Evolutionary conservation across 2,888 invertebrate genomes (phyloP).

Genomic region (Byasa hedistus): DNA sequence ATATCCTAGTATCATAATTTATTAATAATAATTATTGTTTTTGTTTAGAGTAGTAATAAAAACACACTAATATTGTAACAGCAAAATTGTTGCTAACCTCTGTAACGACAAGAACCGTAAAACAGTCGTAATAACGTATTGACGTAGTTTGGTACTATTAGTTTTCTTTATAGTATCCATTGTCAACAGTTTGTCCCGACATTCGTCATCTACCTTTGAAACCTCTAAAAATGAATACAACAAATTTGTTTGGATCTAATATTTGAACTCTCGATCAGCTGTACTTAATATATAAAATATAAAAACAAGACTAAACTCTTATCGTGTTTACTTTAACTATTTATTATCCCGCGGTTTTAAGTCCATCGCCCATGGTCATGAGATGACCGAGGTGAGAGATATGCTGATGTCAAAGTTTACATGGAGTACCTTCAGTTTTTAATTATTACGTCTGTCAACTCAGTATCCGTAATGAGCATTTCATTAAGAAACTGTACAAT

Average conservation of each 20-base stretch:
- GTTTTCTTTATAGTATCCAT: slow-evolving; percentile 70
- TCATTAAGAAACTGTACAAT: neutral
- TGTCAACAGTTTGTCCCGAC: slow-evolving; percentile 55
- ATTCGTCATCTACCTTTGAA: slow-evolving; percentile 42
- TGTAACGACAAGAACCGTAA: slow-evolving; percentile 58
- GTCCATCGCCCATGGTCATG: too few relatives aligned
- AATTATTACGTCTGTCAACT: too few relatives aligned
- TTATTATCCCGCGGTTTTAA: too few relatives aligned
- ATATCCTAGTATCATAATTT: neutral
- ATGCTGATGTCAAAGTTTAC: too few relatives aligned
- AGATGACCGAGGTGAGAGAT: too few relatives aligned
- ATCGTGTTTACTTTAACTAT: too few relatives aligned
- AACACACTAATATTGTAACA: neutral
- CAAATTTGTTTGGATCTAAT: neutral
- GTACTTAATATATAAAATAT: too few relatives aligned
- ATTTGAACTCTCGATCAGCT: too few relatives aligned
- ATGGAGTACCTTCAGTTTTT: too few relatives aligned
- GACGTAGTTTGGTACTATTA: slow-evolving; percentile 62
- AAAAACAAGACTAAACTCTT: too few relatives aligned
- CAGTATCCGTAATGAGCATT: too few relatives aligned
- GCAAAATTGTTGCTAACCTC: slow-evolving; percentile 47
- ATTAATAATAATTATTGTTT: neutral
- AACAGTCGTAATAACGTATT: slow-evolving; percentile 61
- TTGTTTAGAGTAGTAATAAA: neutral
- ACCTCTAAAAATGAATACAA: slow-evolving; percentile 10